Conservation (phyloP, 2,888 invertebrate genomes). For the Syrphus vitripennis region DNA sequence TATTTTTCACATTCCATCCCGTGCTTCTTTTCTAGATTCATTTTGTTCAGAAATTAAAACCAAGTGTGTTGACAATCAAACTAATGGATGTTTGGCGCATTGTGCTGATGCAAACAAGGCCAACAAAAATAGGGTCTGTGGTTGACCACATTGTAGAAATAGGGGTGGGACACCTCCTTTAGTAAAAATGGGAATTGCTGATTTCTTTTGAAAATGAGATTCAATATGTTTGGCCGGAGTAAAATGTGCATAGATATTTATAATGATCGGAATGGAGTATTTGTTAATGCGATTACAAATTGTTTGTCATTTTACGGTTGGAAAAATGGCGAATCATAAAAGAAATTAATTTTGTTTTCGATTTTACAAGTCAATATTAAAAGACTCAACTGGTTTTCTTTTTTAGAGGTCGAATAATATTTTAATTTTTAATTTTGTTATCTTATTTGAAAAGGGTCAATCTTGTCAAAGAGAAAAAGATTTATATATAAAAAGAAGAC, state of each 20-base stretch:
- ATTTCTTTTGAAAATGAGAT: constrained; percentile 38
- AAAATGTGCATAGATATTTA: not conserved
- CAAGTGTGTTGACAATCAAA: constrained; percentile 69
- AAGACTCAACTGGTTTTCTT: not conserved
- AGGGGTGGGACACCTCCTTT: not conserved
- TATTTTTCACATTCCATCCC: constrained; percentile 15
- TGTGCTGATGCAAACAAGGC: constrained; percentile 47
- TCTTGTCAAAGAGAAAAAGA: not conserved
- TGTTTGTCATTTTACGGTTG: constrained; percentile 5
- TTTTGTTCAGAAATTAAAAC: constrained; percentile 52
- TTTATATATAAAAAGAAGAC: not conserved
- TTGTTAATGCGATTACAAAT: not conserved
- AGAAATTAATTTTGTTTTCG: not conserved
- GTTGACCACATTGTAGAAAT: constrained; percentile 46
- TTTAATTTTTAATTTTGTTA: constrained; percentile 8
- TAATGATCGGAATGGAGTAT: not conserved
- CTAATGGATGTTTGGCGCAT: constrained; percentile 67
- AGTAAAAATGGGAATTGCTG: constrained; percentile 14
- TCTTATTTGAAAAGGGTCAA: constrained; percentile 6
- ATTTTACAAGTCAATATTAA: not conserved
- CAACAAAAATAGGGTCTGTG: constrained; percentile 19
- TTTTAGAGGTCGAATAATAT: not conserved
- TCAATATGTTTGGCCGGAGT: not conserved
- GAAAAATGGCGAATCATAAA: not conserved
- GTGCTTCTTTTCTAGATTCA: constrained; percentile 9